Percentiles rank a stretch among this genome's conserved stretches.
Conservation (phyloP, 2,113 vertebrate species). For the Hippolais icterina region DNA sequence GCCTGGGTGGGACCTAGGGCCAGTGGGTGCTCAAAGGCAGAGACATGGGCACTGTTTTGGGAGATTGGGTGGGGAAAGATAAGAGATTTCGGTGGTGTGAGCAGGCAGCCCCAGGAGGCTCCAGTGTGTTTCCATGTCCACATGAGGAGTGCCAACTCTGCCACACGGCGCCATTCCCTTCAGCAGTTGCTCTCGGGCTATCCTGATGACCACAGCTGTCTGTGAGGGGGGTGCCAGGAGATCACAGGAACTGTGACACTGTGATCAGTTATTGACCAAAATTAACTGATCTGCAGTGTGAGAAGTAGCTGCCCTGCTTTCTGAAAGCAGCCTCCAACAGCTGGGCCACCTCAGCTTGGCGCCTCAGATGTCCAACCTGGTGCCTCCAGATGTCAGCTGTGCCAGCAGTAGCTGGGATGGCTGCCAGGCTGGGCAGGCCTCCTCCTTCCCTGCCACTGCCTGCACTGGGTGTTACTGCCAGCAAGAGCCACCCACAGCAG, state of each 20-base stretch:
- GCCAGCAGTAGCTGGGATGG: not conserved
- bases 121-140: rapidly evolving
- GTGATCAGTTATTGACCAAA: not conserved
- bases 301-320: not conserved
- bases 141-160: rapidly evolving
- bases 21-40: not conserved
- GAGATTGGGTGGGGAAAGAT: not conserved
- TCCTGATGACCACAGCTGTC: rapidly evolving
- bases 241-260: not conserved
- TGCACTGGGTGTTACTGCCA: not conserved
- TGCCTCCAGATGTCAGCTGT: rapidly evolving
- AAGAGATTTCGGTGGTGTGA: not conserved
- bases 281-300: not conserved
- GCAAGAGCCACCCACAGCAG: not conserved
- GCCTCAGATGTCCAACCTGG: rapidly evolving
- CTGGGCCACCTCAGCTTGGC: not conserved
- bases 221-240: not conserved
- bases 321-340: not conserved
- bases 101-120: not conserved
- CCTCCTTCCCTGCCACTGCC: not conserved
- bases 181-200: not conserved
- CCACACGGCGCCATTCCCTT: not conserved
- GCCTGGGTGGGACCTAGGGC: not conserved
- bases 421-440: not conserved
- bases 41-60: not conserved